Percentiles rank a stretch among this genome's conserved stretches.
These are phyloP conservation scores for Porites divaricata DNA, from an alignment of 92 coral and sea anemone genomes.

Conservation along the genomic window DNA sequence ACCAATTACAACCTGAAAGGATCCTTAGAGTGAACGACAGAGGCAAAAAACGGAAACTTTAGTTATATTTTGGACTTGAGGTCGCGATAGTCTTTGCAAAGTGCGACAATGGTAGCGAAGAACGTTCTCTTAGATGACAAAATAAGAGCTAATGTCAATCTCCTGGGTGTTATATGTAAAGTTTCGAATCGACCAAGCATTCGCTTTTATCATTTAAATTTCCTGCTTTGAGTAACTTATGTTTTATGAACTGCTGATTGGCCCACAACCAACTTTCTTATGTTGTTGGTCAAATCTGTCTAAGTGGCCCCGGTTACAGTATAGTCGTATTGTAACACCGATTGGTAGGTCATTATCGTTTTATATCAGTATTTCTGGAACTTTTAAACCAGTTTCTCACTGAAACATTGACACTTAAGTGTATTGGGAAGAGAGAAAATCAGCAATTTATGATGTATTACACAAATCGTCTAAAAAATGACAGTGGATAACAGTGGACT, in stretches of 20 bases:
- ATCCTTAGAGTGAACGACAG: too few species aligned
- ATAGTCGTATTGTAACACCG: background rate
- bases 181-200: constrained; percentile 7
- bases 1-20: too few species aligned
- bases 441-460: too few species aligned
- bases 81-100: too few species aligned
- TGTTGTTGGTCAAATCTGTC: too few species aligned
- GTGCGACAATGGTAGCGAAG: constrained; percentile 8
- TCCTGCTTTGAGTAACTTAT: background rate
- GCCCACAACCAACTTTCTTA: too few species aligned
- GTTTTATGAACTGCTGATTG: background rate
- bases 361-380: constrained; percentile 3
- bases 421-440: constrained; percentile 2
- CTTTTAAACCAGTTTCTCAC: background rate
- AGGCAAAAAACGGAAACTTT: too few species aligned
- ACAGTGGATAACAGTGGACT: constrained; percentile 8
- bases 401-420: background rate
- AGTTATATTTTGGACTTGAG: too few species aligned
- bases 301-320: too few species aligned
- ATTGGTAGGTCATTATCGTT: constrained; percentile 5
- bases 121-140: background rate
- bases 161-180: background rate
- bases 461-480: background rate
- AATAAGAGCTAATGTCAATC: constrained; percentile 4
- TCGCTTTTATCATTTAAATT: constrained; percentile 3